A percentile compares a stretch with the other conserved stretches of the same genome.
These are phyloP conservation scores for Apolygus lucorum DNA, from an alignment of 1,140 invertebrate species.

Conservation along the genomic window DNA sequence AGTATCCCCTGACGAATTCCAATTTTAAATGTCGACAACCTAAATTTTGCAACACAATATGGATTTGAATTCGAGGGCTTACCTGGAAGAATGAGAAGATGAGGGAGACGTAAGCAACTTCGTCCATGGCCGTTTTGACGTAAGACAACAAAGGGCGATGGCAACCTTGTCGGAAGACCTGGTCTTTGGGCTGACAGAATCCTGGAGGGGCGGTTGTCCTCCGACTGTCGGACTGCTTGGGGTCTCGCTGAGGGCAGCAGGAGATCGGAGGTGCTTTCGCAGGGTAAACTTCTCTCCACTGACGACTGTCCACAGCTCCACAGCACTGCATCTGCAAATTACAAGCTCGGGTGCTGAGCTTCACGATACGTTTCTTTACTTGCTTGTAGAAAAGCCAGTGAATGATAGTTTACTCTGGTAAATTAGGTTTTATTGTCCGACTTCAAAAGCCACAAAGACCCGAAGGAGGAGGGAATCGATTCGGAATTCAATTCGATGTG, in stretches of 20 bases:
- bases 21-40: no score
- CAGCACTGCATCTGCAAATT: background rate
- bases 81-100: background rate
- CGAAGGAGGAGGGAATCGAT: no score
- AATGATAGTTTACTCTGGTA: no score
- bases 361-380: no score
- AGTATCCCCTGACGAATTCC: no score
- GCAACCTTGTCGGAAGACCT: background rate
- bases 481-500: no score
- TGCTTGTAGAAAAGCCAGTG: no score
- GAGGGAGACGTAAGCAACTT: background rate
- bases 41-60: no score
- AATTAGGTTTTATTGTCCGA: no score
- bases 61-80: background rate
- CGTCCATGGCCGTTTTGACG: background rate
- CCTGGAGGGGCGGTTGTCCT: background rate
- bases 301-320: background rate
- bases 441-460: no score
- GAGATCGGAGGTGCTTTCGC: background rate
- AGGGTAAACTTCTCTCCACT: slow-evolving; percentile 3
- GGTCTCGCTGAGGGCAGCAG: background rate
- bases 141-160: background rate
- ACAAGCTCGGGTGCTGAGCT: no score
- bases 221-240: background rate
- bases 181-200: background rate